A percentile compares a stretch with the other conserved stretches of the same genome.
Conservation (phyloP, 2,888 invertebrate genomes). For the Octodonta nipae region DNA sequence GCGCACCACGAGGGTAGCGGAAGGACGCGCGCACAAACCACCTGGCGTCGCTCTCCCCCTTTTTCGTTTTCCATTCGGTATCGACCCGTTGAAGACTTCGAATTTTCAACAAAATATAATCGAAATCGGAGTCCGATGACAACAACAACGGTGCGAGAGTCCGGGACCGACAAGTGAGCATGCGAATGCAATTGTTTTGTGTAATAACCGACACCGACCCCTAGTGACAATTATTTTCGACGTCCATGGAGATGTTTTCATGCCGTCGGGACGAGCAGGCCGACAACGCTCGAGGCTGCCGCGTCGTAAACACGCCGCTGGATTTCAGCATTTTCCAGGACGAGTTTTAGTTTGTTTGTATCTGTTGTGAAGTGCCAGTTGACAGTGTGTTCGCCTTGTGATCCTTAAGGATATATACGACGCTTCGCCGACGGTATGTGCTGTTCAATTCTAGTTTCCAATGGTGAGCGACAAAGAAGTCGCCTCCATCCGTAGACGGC, state of each 20-base stretch:
- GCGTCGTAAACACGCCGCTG: constrained; percentile 26
- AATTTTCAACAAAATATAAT: constrained; percentile 28
- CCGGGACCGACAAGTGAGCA: constrained; percentile 24
- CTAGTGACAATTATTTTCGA: constrained; percentile 19
- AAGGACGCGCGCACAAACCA: constrained; percentile 28
- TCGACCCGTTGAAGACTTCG: constrained; percentile 36
- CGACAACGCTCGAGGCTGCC: constrained; percentile 17
- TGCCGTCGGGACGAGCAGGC: constrained; percentile 17
- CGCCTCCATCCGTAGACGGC: background rate
- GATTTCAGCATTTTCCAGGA: constrained; percentile 15
- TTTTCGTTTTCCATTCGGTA: constrained; percentile 37
- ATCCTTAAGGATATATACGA: background rate
- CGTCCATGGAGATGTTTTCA: constrained; percentile 15
- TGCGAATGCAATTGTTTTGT: too few relatives aligned
- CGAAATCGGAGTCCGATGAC: constrained; percentile 29
- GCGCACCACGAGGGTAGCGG: constrained; percentile 27
- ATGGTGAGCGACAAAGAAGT: constrained; percentile 1
- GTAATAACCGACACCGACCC: constrained; percentile 15
- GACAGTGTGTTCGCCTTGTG: background rate
- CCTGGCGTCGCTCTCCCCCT: constrained; percentile 35
- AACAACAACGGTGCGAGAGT: constrained; percentile 22
- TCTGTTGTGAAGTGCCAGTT: constrained; percentile 1
- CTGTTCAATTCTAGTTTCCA: background rate
- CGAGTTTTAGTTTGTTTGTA: constrained; percentile 9
- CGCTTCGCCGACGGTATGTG: background rate